phyloP scores from a whole-genome alignment of 2,113 vertebrate species.

The Lepus americanus region DNA sequence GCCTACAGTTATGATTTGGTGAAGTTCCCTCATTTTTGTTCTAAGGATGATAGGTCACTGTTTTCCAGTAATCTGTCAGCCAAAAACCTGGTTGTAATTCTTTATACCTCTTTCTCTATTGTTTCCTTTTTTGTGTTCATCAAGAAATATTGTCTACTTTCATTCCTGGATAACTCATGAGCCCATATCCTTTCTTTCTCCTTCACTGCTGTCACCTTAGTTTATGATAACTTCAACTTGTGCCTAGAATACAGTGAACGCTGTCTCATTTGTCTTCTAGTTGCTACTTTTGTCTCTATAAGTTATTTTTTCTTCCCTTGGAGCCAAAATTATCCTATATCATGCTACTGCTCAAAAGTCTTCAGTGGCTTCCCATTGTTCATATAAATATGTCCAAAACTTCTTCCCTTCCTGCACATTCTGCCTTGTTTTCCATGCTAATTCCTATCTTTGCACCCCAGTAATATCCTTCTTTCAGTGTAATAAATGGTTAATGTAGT shows the following conservation, averaged over 20 bases:
- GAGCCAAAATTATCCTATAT: background rate
- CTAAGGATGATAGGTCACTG: background rate
- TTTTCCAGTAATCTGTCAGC: background rate
- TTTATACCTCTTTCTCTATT: background rate
- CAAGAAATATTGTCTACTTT: constrained; percentile 15
- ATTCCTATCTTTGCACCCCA: background rate
- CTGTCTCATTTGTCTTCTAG: background rate
- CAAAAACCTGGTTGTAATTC: background rate
- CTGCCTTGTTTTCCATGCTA: background rate
- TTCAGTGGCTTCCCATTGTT: background rate
- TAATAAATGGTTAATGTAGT: constrained; percentile 52
- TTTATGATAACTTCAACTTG: background rate
- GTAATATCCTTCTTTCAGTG: background rate
- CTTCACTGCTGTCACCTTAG: background rate
- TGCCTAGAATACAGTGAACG: background rate
- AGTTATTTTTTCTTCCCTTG: background rate
- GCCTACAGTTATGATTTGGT: background rate
- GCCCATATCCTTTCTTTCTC: background rate
- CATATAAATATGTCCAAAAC: background rate
- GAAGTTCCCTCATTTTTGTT: background rate
- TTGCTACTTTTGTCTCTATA: background rate
- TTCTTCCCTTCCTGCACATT: background rate
- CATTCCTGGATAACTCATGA: constrained; percentile 21
- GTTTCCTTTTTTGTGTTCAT: background rate
- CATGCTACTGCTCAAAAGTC: background rate